These are phyloP conservation scores for Micrasema longulum DNA, from an alignment of 1,140 invertebrate genomes.

Conservation along the genomic window DNA sequence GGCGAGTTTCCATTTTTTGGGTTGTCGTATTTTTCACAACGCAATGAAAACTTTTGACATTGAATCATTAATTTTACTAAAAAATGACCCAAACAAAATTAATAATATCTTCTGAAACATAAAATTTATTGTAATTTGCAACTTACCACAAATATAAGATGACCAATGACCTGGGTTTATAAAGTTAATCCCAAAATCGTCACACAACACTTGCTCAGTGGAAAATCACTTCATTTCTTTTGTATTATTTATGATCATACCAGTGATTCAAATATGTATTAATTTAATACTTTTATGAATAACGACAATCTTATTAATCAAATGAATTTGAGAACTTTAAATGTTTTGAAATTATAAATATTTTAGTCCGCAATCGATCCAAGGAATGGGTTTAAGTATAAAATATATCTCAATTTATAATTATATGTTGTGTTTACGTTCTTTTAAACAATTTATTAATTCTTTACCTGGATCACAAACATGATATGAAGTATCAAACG, in stretches of 20 bases:
- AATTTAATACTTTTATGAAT: background rate
- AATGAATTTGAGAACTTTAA: background rate
- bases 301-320: background rate
- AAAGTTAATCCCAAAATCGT: constrained; percentile 38
- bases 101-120: no score
- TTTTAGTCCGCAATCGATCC: background rate
- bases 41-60: background rate
- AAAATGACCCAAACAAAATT: background rate
- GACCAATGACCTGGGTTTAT: constrained; percentile 26
- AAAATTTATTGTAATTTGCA: no score
- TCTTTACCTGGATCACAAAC: background rate
- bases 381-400: background rate
- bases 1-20: background rate
- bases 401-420: background rate
- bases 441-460: background rate
- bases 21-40: background rate
- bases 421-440: background rate
- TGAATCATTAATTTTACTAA: background rate
- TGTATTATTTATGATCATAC: constrained; percentile 1
- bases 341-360: constrained; percentile 1
- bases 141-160: constrained; percentile 35
- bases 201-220: constrained; percentile 18
- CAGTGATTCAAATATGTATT: background rate
- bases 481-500: background rate
- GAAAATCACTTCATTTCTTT: constrained; percentile 23